These are phyloP conservation scores for Zaprionus vittiger DNA, from an alignment of 1,140 invertebrate genomes.

Conservation along the genomic window DNA sequence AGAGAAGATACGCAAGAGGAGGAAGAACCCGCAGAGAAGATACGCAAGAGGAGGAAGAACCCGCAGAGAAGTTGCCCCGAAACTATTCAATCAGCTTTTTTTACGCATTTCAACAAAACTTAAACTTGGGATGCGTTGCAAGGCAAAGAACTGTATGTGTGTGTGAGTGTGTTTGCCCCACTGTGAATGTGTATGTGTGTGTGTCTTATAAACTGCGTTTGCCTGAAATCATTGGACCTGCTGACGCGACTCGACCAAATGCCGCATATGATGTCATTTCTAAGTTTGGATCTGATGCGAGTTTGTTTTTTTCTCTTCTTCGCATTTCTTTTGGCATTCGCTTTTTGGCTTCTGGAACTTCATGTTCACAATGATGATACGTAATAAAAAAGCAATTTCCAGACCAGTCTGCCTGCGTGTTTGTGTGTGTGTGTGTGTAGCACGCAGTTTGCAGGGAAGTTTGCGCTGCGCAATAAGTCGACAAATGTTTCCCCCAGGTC, in stretches of 20 bases:
- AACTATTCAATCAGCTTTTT: slow-evolving; percentile 57
- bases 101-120: slow-evolving; percentile 51
- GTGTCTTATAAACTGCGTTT: slow-evolving; percentile 11
- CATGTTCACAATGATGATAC: slow-evolving; percentile 38
- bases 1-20: not conserved
- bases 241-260: not conserved
- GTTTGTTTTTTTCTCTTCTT: not conserved
- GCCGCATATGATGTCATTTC: slow-evolving; percentile 10
- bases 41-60: not conserved
- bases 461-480: slow-evolving; percentile 21
- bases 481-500: slow-evolving; percentile 33
- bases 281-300: slow-evolving; percentile 1
- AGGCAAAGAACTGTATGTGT: slow-evolving; percentile 1
- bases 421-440: slow-evolving; percentile 6
- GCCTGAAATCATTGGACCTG: not conserved
- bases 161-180: not conserved
- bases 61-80: slow-evolving; percentile 2
- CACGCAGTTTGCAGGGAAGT: slow-evolving; percentile 32
- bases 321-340: slow-evolving; percentile 13
- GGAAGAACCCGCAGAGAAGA: not conserved
- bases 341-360: slow-evolving; percentile 18
- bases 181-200: not conserved
- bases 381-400: slow-evolving; percentile 48
- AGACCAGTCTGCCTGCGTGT: not conserved
- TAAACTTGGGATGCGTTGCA: slow-evolving; percentile 8